Base-by-base conservation (phyloP, 2,797 vertebrate genomes). In the Babyrousa celebensis region DNA sequence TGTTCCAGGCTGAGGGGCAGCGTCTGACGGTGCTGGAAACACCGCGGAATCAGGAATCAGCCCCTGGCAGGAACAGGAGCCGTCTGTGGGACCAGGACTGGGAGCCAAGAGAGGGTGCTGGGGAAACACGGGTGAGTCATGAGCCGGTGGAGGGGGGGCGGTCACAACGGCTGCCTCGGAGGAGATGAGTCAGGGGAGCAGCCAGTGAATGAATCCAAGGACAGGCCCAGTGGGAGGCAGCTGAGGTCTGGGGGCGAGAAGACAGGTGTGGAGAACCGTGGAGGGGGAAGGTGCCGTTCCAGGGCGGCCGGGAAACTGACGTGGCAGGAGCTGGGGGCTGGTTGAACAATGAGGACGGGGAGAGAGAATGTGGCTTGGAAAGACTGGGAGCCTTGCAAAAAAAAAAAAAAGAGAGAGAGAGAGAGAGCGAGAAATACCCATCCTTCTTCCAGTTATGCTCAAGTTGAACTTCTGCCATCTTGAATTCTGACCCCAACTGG, bases 41-140 rank as follows among this genome's bases (percentile, higher is more conserved):
- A 27, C 71, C 1, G 23, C 12, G 32, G 52, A 11, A 18, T 60
- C 32, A 15, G 32, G 52, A 11, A 18, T 43, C 54, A 21, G 84
- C 54, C 18, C 5, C 11, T 3, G 25, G 32, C 8, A 20, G 32
- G 17, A 25, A 7, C 9, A 23, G 15, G 23, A 7, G 11, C n/a
- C 1, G 12, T 21, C 18, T 1, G 1, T 7, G 3, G 20, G 23
- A 6, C 15, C 15, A 0, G 32, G 48, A 48, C 27, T 7, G 16
- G 21, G 60, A 56, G 78, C 23, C 78, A 3, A 16, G 16, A 20
- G 78, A 27, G 23, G 78, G 23, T 0, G 2, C 12, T 9, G 20
- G 23, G 56, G 56, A 17, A 16, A 25, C 9, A 0, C 6, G 12
- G 1, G 12, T 2, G 27, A 27, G 25, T 1, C 20, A 11, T 29